phyloP scores from a whole-genome alignment of 2,797 vertebrate species.

The Simalia tracyae region DNA sequence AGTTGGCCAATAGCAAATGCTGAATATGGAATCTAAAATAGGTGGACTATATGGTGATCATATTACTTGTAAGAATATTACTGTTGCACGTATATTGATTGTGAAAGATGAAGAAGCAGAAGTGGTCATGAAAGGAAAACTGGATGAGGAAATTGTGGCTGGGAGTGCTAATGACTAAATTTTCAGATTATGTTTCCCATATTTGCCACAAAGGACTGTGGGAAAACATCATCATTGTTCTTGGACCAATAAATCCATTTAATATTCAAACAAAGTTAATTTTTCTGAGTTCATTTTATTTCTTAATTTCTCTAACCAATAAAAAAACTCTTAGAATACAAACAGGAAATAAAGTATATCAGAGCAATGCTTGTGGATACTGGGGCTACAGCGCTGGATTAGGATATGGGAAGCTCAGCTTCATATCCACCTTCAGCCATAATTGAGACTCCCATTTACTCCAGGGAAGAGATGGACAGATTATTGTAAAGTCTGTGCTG shows the following conservation, averaged over 20 bases:
- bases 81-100: not conserved
- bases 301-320: not conserved
- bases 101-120: slow-evolving; percentile 23
- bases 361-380: not conserved
- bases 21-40: not conserved
- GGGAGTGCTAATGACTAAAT: not conserved
- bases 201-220: not conserved
- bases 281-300: not conserved
- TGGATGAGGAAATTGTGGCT: not conserved
- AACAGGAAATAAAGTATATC: not conserved
- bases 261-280: not conserved
- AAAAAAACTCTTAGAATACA: not conserved
- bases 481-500: not conserved
- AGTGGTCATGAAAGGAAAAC: not conserved
- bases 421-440: not conserved
- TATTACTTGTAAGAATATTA: not conserved
- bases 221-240: not conserved
- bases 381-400: not conserved
- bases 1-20: not conserved
- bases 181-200: not conserved
- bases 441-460: not conserved
- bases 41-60: not conserved
- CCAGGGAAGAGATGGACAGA: not conserved
- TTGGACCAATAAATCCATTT: not conserved
- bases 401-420: not conserved